phyloP scores from a whole-genome alignment of 2,888 invertebrate genomes.

The Heliconius cydno region DNA sequence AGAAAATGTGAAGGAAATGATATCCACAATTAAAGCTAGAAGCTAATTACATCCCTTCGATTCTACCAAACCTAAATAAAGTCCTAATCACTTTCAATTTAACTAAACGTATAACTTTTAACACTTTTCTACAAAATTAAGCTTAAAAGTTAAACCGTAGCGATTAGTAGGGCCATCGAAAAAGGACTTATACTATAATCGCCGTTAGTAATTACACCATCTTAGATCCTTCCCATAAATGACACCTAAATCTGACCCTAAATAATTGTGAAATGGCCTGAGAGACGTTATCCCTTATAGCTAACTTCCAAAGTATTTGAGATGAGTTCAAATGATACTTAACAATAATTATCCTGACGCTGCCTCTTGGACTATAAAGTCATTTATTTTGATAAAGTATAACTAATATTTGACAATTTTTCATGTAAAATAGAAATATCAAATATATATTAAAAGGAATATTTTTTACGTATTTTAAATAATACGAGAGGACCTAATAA shows the following conservation, averaged over 20 bases:
- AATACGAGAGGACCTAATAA: too few species aligned
- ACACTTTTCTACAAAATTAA: conserved; percentile 13
- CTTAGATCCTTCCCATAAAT: conserved; percentile 44
- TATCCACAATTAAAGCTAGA: too few species aligned
- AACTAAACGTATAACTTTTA: not conserved
- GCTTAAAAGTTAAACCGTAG: not conserved
- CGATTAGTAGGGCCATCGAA: conserved; percentile 17
- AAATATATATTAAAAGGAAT: too few species aligned
- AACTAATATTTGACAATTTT: too few species aligned
- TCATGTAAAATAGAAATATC: too few species aligned
- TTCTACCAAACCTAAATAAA: not conserved
- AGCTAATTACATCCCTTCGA: too few species aligned
- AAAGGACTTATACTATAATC: conserved; percentile 34
- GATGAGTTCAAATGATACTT: conserved; percentile 44
- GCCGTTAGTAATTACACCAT: conserved; percentile 43
- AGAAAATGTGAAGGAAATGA: not conserved
- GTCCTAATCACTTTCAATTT: not conserved
- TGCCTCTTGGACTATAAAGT: conserved; percentile 13
- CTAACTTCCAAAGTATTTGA: conserved; percentile 42
- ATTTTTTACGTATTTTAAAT: too few species aligned
- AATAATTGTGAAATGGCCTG: conserved; percentile 50
- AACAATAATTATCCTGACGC: conserved; percentile 43
- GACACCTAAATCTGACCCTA: conserved; percentile 49
- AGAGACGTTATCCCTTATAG: conserved; percentile 48
- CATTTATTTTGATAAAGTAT: not conserved